A percentile compares a stretch with the other conserved stretches of the same genome.
These are phyloP conservation scores for Halcyon badia DNA, from an alignment of 2,797 vertebrate species.

Conservation along the genomic window DNA sequence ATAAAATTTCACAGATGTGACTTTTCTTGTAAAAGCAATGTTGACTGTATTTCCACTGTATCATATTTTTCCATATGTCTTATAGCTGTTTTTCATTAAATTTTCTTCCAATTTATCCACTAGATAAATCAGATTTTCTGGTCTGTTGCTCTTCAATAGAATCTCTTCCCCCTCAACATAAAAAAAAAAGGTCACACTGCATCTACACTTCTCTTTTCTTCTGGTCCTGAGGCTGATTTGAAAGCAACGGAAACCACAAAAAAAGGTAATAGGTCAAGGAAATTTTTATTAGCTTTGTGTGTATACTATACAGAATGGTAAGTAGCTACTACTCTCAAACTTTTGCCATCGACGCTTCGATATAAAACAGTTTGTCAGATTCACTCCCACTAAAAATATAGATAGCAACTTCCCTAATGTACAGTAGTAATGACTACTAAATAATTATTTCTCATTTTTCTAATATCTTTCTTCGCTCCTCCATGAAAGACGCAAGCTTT, in stretches of 20 bases:
- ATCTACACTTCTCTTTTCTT: neutral
- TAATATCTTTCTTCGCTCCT: neutral
- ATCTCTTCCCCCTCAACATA: neutral
- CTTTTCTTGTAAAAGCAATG: neutral
- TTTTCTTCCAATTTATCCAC: neutral
- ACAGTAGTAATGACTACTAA: neutral
- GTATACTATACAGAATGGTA: neutral
- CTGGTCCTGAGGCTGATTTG: neutral
- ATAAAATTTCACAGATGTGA: neutral
- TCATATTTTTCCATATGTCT: neutral
- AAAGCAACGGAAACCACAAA: neutral
- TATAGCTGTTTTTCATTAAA: neutral
- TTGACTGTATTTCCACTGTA: neutral
- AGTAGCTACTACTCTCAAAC: neutral
- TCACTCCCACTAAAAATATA: neutral
- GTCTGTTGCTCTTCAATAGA: neutral
- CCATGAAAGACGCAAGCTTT: neutral
- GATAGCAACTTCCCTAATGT: fast-evolving
- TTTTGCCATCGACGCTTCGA: neutral
- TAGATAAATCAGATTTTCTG: slow-evolving; percentile 10
- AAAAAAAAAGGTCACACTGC: neutral
- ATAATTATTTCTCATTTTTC: neutral
- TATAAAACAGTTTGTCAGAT: neutral
- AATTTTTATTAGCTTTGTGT: neutral
- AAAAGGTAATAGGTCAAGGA: neutral